These are phyloP conservation scores for Hanleya hanleyi DNA, from an alignment of 2,888 invertebrate genomes.

Conservation along the genomic window DNA sequence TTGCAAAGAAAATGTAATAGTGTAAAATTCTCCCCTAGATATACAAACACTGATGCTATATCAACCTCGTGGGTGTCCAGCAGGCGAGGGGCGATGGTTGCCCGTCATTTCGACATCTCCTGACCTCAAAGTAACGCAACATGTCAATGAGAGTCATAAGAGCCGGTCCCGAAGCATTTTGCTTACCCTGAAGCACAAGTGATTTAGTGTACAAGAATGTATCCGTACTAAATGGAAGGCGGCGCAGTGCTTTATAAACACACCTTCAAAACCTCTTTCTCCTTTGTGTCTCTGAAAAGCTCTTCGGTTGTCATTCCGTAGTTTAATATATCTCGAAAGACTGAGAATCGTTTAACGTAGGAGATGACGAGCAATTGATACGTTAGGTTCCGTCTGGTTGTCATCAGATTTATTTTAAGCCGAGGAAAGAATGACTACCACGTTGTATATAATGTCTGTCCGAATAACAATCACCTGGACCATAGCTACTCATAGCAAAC, in stretches of 20 bases:
- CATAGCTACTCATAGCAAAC: neutral
- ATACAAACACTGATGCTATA: neutral
- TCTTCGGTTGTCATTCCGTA: neutral
- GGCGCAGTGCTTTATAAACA: neutral
- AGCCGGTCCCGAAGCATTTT: neutral
- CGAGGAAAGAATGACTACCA: neutral
- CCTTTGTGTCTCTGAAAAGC: neutral
- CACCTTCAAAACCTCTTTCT: neutral
- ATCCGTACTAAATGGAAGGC: neutral
- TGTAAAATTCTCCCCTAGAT: constrained; percentile 5
- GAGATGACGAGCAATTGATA: neutral
- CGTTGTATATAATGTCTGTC: neutral
- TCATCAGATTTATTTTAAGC: constrained; percentile 7
- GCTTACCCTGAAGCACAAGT: neutral
- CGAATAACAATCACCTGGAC: neutral
- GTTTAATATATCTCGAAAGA: neutral
- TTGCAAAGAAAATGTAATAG: constrained; percentile 5
- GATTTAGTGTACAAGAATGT: neutral
- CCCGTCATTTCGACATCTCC: neutral
- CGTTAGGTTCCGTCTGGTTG: neutral
- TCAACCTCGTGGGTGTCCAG: constrained; percentile 3
- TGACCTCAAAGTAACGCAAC: neutral
- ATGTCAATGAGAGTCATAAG: neutral
- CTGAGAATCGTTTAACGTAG: neutral
- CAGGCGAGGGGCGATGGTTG: neutral